Evolutionary conservation across 2,113 vertebrate genomes (phyloP), one percentile per base, ranked within the genome.

Genomic region (Andinoacara biseriatus): DNA sequence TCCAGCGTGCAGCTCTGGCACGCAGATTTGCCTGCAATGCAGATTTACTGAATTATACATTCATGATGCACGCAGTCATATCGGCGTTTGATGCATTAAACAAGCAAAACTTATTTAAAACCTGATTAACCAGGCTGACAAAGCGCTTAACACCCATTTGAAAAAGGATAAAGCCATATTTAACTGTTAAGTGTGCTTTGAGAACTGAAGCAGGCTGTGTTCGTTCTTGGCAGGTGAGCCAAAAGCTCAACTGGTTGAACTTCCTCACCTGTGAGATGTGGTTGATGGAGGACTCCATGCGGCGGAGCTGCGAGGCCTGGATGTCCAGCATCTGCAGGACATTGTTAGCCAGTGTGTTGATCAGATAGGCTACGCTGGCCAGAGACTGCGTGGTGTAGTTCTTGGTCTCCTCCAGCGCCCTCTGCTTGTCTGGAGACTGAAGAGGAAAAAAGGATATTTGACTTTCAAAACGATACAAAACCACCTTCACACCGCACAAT

Each of bases 261-360:
- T 43, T 5, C 7, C 38, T n/a, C 33, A 86, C 98, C 97, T 99
- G 98, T 85, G 98, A 99, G 94, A 99, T 99, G 87, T 99, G 98
- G 94, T 99, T 99, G 96, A 99, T 99, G 86, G 98, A 99, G 75
- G 97, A 99, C 89, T 99, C 98, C 98, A 99, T 99, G 81, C 98
- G 97, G 33, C 98, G 97, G 62, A 99, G 97, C 87, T 99, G 98
- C 61, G 98, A 99, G 38, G 98, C 98, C 92, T 99, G 98, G 88
- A 99, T 99, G 94, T 99, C 98, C 89, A 99, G 95, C 98, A 99
- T 99, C 83, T 99, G 98, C 54, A 99, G 97, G 58, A 99, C 98
- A 96, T 99, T 99, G 96, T 99, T 99, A 94, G 98, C 98, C 91
- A 99, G 96, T 14, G 98, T 99, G 95, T 99, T 99, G 95, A 99